A percentile compares a stretch with the other conserved stretches of the same genome.
These are phyloP conservation scores for Neotoxoptera formosana DNA, from an alignment of 1,140 invertebrate genomes.

Conservation along the genomic window DNA sequence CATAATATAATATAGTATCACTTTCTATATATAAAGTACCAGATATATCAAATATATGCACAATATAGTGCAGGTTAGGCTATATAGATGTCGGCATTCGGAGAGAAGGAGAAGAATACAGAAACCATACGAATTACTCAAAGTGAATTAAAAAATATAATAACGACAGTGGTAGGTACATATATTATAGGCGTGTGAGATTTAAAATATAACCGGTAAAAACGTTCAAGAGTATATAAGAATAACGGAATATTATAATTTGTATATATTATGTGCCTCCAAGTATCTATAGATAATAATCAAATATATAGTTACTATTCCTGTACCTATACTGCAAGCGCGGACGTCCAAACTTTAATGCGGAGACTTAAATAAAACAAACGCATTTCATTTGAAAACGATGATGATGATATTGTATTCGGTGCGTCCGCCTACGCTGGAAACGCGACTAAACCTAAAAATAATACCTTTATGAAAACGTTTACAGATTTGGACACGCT, in stretches of 20 bases:
- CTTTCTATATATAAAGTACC: background rate
- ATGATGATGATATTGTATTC: background rate
- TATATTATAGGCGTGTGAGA: background rate
- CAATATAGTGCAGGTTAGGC: background rate
- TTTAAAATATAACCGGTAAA: background rate
- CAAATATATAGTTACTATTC: background rate
- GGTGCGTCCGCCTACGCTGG: background rate
- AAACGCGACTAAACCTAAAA: background rate
- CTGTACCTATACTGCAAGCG: background rate
- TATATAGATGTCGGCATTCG: background rate
- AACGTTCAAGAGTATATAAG: background rate
- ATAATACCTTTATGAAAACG: background rate
- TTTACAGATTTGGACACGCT: background rate
- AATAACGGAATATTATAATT: constrained; percentile 1
- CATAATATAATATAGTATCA: too few species aligned
- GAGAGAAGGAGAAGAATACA: background rate
- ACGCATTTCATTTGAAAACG: background rate
- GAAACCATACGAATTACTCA: background rate
- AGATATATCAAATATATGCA: background rate
- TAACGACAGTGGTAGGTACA: background rate
- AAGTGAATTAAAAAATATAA: background rate
- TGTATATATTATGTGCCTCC: background rate
- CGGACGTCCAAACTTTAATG: background rate
- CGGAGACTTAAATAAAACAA: background rate
- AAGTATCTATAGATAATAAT: background rate